A percentile compares a stretch with the other conserved stretches of the same genome.
These are phyloP conservation scores for Istiophorus platypterus DNA, from an alignment of 2,113 vertebrate species.

Conservation along the genomic window DNA sequence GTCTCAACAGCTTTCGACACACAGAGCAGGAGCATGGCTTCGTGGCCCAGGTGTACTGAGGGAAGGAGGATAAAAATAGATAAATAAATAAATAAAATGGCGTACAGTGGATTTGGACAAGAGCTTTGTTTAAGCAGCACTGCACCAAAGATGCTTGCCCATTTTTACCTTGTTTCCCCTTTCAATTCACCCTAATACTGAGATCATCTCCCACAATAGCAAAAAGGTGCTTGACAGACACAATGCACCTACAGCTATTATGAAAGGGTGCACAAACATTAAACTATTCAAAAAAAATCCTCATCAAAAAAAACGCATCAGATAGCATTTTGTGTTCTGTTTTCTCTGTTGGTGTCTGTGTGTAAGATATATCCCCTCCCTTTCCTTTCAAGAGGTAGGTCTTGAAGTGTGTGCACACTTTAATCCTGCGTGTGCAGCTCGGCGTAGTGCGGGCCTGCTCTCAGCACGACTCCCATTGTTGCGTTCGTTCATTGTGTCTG, in stretches of 20 bases:
- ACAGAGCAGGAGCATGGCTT: conserved; percentile 41
- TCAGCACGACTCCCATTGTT: conserved; percentile 84
- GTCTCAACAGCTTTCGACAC: conserved; percentile 55
- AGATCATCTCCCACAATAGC: conserved; percentile 51
- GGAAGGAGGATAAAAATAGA: conserved; percentile 9
- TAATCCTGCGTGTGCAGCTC: conserved; percentile 75
- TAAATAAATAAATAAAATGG: conserved; percentile 10
- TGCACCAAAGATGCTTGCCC: neutral
- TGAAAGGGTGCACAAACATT: conserved; percentile 67
- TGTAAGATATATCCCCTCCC: conserved; percentile 64
- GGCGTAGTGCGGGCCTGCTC: conserved; percentile 78
- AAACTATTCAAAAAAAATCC: conserved; percentile 55
- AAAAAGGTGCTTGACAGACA: conserved; percentile 47
- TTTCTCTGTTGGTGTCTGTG: conserved; percentile 47
- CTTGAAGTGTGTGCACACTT: conserved; percentile 77
- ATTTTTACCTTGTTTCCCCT: neutral
- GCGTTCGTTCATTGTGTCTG: conserved; percentile 81
- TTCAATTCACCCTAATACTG: conserved; percentile 32
- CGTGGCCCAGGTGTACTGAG: conserved; percentile 58
- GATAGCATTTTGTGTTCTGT: conserved; percentile 49
- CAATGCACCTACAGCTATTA: conserved; percentile 54
- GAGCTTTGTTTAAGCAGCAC: conserved; percentile 23
- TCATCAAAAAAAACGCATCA: conserved; percentile 45
- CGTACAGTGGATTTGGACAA: conserved; percentile 42
- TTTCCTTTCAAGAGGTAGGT: conserved; percentile 74